phyloP scores from a whole-genome alignment of 1,140 invertebrate genomes.

The Drosophila rhopaloa region DNA sequence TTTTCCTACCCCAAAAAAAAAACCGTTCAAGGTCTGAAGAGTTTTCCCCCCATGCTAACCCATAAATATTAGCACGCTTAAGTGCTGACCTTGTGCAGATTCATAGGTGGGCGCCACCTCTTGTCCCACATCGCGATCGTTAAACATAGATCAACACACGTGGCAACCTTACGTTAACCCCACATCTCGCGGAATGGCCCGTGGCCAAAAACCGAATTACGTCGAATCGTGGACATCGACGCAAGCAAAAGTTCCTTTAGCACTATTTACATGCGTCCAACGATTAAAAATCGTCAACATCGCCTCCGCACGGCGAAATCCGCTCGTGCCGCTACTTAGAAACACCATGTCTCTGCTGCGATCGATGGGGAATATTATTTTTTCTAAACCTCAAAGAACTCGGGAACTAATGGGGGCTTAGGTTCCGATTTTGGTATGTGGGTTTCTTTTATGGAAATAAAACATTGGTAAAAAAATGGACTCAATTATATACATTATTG shows the following conservation, averaged over 20 bases:
- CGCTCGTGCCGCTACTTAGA: constrained; percentile 42
- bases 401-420: not conserved
- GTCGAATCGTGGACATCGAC: constrained; percentile 41
- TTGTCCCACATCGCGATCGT: constrained; percentile 30
- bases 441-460: not conserved
- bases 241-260: constrained; percentile 28
- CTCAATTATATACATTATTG: too few relatives aligned
- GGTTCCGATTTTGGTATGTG: not conserved
- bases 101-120: constrained; percentile 14
- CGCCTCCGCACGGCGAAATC: constrained; percentile 47
- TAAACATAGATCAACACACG: constrained; percentile 53
- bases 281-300: constrained; percentile 53
- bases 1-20: not conserved
- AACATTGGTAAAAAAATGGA: too few relatives aligned
- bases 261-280: constrained; percentile 60
- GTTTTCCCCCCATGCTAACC: constrained; percentile 6
- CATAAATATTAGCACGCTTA: constrained; percentile 47
- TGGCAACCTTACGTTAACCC: constrained; percentile 41
- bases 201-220: constrained; percentile 44
- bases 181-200: constrained; percentile 37
- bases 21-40: constrained; percentile 16
- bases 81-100: constrained; percentile 31
- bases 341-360: not conserved
- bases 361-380: not conserved
- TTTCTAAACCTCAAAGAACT: not conserved